Conservation (phyloP, 2,113 vertebrate species). For the Paradisaea rubra region DNA sequence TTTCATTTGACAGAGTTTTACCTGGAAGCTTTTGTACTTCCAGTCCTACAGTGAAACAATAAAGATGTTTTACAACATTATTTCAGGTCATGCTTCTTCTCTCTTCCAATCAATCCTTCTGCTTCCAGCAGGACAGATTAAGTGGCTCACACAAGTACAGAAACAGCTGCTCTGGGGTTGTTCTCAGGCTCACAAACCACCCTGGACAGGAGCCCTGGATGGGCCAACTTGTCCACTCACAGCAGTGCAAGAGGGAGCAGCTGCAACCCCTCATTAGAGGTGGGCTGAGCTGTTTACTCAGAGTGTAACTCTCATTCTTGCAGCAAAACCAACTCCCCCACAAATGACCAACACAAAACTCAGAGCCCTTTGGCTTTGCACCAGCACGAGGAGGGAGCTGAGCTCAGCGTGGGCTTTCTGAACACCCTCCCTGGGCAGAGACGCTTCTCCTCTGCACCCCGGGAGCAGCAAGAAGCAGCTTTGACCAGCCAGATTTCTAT, state of each 20-base stretch:
- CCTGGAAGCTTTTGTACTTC: conserved; percentile 38
- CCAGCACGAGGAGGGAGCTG: neutral
- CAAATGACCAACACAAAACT: neutral
- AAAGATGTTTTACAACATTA: conserved; percentile 35
- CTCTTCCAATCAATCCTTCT: neutral
- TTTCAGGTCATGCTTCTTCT: neutral
- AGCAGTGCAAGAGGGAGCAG: neutral
- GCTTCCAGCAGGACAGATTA: neutral
- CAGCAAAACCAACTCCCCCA: neutral
- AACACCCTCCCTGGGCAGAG: neutral
- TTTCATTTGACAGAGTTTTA: neutral
- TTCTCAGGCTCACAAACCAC: neutral
- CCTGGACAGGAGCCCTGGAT: neutral
- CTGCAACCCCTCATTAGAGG: neutral
- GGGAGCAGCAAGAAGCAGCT: neutral
- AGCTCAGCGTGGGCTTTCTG: neutral
- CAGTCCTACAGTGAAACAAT: neutral
- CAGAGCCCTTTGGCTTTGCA: neutral
- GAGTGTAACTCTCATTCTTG: neutral
- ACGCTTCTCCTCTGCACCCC: fast-evolving
- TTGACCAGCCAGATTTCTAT: neutral
- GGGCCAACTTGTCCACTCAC: neutral
- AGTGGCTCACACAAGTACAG: neutral
- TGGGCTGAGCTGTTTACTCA: neutral
- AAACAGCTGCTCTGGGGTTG: neutral